Percentiles rank a stretch among this genome's conserved stretches.
phyloP scores from a whole-genome alignment of 2,113 vertebrate genomes.

The Calyptomena viridis region DNA sequence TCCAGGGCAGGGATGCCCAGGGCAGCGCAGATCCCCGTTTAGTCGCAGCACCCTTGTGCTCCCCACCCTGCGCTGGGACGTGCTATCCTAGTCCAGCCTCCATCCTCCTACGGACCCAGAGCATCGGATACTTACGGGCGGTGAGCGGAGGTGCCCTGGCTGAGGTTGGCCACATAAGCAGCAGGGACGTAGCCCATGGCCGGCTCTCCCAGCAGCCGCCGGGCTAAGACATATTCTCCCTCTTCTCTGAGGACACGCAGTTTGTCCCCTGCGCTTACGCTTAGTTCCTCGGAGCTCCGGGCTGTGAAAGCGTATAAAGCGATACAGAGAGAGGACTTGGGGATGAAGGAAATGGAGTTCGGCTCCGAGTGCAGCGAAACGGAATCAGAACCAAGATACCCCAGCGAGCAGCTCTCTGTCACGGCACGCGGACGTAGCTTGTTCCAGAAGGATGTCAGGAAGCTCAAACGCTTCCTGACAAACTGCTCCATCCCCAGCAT shows the following conservation, averaged over 20 bases:
- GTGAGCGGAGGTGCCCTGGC: slow-evolving; percentile 78
- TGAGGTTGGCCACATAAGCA: slow-evolving; percentile 81
- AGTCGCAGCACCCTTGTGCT: rapidly evolving
- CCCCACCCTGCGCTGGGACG: neutral
- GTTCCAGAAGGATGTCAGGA: slow-evolving; percentile 83
- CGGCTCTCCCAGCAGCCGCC: slow-evolving; percentile 80
- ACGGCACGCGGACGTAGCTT: slow-evolving; percentile 82
- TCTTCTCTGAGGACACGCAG: slow-evolving; percentile 85
- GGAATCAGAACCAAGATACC: slow-evolving; percentile 7
- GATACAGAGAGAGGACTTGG: slow-evolving; percentile 72
- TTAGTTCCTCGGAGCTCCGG: slow-evolving; percentile 82
- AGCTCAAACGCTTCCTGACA: slow-evolving; percentile 82
- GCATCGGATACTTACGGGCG: slow-evolving; percentile 78
- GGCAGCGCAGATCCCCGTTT: neutral
- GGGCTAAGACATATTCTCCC: slow-evolving; percentile 82
- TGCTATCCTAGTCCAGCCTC: neutral
- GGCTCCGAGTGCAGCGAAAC: slow-evolving; percentile 46
- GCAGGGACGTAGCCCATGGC: slow-evolving; percentile 84
- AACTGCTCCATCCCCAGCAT: slow-evolving; percentile 80
- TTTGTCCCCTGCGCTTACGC: slow-evolving; percentile 82
- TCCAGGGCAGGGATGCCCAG: neutral
- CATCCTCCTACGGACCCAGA: rapidly evolving
- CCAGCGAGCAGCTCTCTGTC: slow-evolving; percentile 6
- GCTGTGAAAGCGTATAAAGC: slow-evolving; percentile 86
- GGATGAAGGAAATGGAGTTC: slow-evolving; percentile 25